These are phyloP conservation scores for Bombus superbus DNA, from an alignment of 1,140 invertebrate species.

Conservation along the genomic window DNA sequence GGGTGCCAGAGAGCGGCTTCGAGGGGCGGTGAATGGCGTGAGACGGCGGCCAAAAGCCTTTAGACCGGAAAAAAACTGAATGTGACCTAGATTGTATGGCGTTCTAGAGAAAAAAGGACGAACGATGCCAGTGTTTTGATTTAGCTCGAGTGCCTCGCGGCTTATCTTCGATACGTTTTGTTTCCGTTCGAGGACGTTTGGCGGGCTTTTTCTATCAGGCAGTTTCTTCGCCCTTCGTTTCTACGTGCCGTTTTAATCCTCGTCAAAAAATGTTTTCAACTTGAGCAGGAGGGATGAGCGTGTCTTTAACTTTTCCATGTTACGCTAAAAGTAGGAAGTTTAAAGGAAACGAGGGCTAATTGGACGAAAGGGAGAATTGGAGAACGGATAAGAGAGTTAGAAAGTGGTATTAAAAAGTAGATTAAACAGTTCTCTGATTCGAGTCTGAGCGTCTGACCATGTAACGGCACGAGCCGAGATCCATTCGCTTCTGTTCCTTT, in stretches of 20 bases:
- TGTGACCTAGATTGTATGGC: background rate
- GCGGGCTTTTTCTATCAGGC: accelerated
- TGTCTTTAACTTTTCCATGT: background rate
- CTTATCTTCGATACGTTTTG: background rate
- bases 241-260: background rate
- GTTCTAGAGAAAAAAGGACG: too few species aligned
- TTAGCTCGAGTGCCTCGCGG: background rate
- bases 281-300: background rate
- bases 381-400: background rate
- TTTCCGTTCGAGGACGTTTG: background rate
- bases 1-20: background rate
- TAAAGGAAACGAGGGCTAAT: background rate
- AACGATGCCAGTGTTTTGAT: background rate
- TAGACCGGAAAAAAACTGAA: background rate
- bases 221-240: background rate
- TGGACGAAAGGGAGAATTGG: background rate
- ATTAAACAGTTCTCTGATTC: background rate
- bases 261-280: background rate
- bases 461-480: background rate
- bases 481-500: background rate
- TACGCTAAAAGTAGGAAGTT: background rate
- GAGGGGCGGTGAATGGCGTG: background rate
- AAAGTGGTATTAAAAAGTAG: background rate
- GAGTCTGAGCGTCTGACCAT: background rate
- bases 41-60: background rate